phyloP scores from a whole-genome alignment of 2,888 invertebrate species.

The Amiota minor region DNA sequence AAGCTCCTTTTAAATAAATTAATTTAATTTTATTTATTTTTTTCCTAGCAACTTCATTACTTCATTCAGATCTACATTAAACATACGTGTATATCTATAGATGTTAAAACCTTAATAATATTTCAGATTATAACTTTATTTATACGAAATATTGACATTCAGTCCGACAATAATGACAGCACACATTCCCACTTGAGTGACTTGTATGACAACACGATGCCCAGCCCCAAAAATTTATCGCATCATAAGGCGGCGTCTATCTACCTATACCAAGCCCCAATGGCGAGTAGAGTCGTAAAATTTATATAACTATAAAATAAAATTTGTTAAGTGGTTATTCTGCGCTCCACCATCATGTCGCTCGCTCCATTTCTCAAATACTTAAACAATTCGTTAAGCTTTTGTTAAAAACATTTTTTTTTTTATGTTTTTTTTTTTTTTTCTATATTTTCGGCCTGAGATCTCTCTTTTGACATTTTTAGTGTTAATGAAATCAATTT shows the following conservation, averaged over 20 bases:
- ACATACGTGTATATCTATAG: not conserved
- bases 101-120: slow-evolving; percentile 51
- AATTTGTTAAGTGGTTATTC: slow-evolving; percentile 63
- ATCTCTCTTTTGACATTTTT: slow-evolving; percentile 62
- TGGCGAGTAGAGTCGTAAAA: slow-evolving; percentile 46
- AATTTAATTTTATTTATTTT: too few relatives aligned
- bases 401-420: slow-evolving; percentile 19
- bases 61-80: too few relatives aligned
- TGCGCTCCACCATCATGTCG: slow-evolving; percentile 43
- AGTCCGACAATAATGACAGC: slow-evolving; percentile 16
- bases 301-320: slow-evolving; percentile 60
- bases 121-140: slow-evolving; percentile 59
- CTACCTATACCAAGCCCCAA: not conserved
- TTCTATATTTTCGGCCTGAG: slow-evolving; percentile 30
- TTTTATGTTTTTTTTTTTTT: slow-evolving; percentile 35
- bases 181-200: not conserved
- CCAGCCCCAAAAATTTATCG: slow-evolving; percentile 34
- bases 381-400: slow-evolving; percentile 11
- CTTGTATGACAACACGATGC: slow-evolving; percentile 49
- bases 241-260: slow-evolving; percentile 31
- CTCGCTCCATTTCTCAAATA: not conserved
- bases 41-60: too few relatives aligned
- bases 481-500: slow-evolving; percentile 70
- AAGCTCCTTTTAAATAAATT: too few relatives aligned
- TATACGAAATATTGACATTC: slow-evolving; percentile 48